Evolutionary conservation across 2,113 vertebrate species (phyloP).

Genomic region (Sander lucioperca): DNA sequence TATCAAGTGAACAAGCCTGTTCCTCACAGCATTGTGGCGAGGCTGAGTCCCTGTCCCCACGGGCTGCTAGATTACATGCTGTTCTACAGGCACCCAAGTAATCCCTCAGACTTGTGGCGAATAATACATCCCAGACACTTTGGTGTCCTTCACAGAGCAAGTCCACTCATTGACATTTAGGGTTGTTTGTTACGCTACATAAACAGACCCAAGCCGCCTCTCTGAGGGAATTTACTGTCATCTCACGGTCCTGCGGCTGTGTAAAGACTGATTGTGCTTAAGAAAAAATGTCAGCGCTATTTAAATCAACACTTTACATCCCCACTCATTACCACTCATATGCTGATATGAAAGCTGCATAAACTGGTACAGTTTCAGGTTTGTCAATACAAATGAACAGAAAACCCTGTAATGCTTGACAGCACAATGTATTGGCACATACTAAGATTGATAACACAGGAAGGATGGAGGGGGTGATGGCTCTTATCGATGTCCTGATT

Average conservation of each 20-base stretch:
- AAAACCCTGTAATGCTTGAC: slow-evolving; percentile 37
- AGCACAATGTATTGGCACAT: slow-evolving; percentile 50
- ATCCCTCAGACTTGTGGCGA: slow-evolving; percentile 80
- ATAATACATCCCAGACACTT: slow-evolving; percentile 77
- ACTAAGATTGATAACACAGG: slow-evolving; percentile 34
- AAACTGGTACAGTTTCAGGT: slow-evolving; percentile 48
- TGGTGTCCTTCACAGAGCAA: slow-evolving; percentile 82
- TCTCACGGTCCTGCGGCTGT: slow-evolving; percentile 51
- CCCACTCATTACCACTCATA: slow-evolving; percentile 39
- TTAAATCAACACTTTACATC: slow-evolving; percentile 57
- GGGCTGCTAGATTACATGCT: slow-evolving; percentile 85
- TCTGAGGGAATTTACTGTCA: slow-evolving; percentile 64
- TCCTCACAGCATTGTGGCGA: slow-evolving; percentile 68
- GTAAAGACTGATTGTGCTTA: slow-evolving; percentile 52
- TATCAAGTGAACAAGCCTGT: slow-evolving; percentile 73
- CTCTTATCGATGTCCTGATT: slow-evolving; percentile 60
- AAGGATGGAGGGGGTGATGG: slow-evolving; percentile 6
- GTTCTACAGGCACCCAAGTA: slow-evolving; percentile 81
- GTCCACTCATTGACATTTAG: slow-evolving; percentile 82
- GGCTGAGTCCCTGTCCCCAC: slow-evolving; percentile 79
- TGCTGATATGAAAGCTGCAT: slow-evolving; percentile 44
- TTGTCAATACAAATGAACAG: slow-evolving; percentile 57
- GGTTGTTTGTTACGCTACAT: slow-evolving; percentile 75
- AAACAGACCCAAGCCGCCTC: slow-evolving; percentile 65
- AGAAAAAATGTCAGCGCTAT: slow-evolving; percentile 46